Evolutionary conservation across 2,113 vertebrate species (phyloP).

Genomic region (Crocuta crocuta): DNA sequence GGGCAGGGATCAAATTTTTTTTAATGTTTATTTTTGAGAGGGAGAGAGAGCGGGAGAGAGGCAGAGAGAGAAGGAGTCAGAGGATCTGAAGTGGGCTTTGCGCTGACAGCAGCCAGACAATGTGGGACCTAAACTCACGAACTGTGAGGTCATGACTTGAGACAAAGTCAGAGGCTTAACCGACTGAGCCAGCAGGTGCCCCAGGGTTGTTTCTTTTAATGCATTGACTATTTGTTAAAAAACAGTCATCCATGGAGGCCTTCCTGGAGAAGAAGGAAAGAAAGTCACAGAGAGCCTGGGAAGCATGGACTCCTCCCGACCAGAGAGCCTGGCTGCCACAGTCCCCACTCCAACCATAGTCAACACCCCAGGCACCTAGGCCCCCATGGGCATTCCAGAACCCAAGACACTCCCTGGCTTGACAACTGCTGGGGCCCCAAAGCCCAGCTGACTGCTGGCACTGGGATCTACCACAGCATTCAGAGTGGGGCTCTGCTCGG

Average conservation of each 20-base stretch:
- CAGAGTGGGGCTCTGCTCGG: not conserved
- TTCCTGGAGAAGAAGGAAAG: not conserved
- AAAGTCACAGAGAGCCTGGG: not conserved
- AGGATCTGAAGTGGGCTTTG: not conserved
- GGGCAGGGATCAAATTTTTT: not conserved
- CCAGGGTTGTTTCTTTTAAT: not conserved
- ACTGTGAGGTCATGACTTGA: not conserved
- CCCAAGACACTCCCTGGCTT: not conserved
- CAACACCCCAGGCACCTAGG: not conserved
- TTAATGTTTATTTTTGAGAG: not conserved
- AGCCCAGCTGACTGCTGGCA: not conserved
- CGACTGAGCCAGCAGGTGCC: not conserved
- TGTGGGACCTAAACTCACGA: too few relatives aligned
- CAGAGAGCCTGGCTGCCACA: not conserved
- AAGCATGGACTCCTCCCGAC: not conserved
- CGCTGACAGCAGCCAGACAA: too few relatives aligned
- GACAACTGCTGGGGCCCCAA: not conserved
- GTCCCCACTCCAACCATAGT: too few relatives aligned
- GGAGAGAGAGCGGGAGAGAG: not conserved
- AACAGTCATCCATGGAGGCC: not conserved
- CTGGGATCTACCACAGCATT: not conserved
- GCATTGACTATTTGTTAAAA: not conserved
- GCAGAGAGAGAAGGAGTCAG: not conserved
- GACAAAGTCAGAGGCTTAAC: not conserved
- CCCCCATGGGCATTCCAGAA: not conserved